phyloP scores from a whole-genome alignment of 2,888 invertebrate genomes.

The Hirtodrosophila alboralis region DNA sequence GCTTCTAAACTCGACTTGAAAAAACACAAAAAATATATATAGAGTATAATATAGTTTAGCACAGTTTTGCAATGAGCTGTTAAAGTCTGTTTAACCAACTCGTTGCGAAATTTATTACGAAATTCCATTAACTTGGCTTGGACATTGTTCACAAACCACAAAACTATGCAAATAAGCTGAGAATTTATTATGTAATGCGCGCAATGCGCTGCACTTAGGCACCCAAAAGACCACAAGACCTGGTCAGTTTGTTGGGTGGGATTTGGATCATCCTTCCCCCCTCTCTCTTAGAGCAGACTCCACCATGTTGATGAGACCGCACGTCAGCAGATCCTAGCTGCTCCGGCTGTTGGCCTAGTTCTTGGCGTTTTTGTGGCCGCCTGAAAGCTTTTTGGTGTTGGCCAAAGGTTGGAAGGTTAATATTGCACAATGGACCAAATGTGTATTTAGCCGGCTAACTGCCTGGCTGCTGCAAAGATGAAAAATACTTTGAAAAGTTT shows the following conservation, averaged over 20 bases:
- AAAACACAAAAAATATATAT: too few relatives aligned
- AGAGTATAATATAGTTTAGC: too few relatives aligned
- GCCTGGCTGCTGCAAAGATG: too few relatives aligned
- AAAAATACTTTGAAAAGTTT: conserved; percentile 9
- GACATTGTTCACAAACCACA: conserved; percentile 74
- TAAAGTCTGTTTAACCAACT: conserved; percentile 65
- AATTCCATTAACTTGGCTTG: conserved; percentile 75
- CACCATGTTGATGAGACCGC: conserved; percentile 65
- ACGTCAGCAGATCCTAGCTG: conserved; percentile 52
- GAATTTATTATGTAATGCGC: conserved; percentile 78
- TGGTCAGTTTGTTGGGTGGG: conserved; percentile 2
- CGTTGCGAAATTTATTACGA: conserved; percentile 75
- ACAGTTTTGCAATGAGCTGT: conserved; percentile 60
- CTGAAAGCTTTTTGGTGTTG: conserved; percentile 63
- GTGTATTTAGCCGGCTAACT: conserved; percentile 9
- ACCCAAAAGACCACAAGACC: conserved; percentile 12
- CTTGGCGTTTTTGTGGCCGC: conserved; percentile 45
- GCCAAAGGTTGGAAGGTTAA: conserved; percentile 39
- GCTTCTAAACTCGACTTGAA: conserved; percentile 3
- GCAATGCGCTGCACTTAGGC: conserved; percentile 62
- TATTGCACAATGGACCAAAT: conserved; percentile 40
- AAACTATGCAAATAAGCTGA: conserved; percentile 80
- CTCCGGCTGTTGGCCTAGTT: conserved; percentile 64
- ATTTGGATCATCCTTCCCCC: not conserved
- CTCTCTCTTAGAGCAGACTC: not conserved